phyloP scores from a whole-genome alignment of 30 jellyfish, hydroid and myxozoan species.

The Hydra vulgaris region DNA sequence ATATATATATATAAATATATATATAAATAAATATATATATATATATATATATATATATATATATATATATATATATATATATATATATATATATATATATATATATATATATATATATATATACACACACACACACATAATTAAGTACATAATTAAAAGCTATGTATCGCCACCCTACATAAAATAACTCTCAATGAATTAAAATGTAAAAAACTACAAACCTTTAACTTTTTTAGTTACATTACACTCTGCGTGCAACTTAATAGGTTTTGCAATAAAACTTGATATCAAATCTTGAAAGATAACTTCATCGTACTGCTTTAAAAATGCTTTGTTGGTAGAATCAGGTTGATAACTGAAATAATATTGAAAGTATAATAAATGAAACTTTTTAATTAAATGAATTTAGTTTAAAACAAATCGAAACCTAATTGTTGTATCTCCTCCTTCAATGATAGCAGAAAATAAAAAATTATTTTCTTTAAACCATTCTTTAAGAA shows the following conservation, averaged over 20 bases:
- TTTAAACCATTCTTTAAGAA: constrained; percentile 73
- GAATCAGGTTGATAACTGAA: constrained; percentile 76
- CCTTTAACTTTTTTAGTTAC: constrained; percentile 6
- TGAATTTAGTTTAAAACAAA: background rate
- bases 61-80: too few species aligned
- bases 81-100: too few species aligned
- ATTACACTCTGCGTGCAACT: constrained; percentile 47
- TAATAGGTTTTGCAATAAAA: constrained; percentile 31
- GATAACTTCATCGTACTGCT: constrained; percentile 48
- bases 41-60: too few species aligned
- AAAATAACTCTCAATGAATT: background rate
- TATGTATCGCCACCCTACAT: too few species aligned
- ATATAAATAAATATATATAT: too few species aligned
- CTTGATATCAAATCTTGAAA: constrained; percentile 36
- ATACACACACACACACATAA: too few species aligned
- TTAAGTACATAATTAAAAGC: too few species aligned
- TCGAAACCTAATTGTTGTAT: constrained; percentile 56
- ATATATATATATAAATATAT: too few species aligned
- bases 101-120: too few species aligned
- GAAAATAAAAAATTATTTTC: constrained; percentile 53
- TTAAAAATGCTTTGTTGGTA: constrained; percentile 24
- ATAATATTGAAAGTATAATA: too few species aligned
- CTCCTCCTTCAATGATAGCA: constrained; percentile 88
- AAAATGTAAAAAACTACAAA: background rate
- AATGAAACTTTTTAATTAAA: too few species aligned